Evolutionary conservation across 2,113 vertebrate genomes (phyloP).

Genomic region (Atlantisia rogersi): DNA sequence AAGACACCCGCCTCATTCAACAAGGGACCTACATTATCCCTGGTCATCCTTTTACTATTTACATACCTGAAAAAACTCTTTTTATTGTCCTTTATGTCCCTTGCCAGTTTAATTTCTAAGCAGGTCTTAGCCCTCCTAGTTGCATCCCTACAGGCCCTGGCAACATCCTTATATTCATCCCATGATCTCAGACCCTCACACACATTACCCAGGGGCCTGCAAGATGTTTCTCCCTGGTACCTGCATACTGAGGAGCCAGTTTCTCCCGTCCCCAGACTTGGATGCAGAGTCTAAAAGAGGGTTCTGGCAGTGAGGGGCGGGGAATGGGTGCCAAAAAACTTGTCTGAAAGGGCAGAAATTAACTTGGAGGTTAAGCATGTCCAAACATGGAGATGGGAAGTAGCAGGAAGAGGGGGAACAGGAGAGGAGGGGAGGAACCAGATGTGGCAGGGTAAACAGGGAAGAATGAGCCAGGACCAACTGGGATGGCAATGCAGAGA

Average conservation of each 20-base stretch:
- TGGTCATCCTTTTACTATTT: too few species aligned
- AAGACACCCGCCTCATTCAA: too few species aligned
- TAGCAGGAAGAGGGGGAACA: neutral
- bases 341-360: neutral
- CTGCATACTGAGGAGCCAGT: fast-evolving
- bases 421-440: neutral
- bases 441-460: neutral
- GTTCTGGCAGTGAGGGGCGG: neutral
- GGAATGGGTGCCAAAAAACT: neutral
- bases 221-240: neutral
- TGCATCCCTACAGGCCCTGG: too few species aligned
- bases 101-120: too few species aligned
- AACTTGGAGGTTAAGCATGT: neutral
- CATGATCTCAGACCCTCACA: too few species aligned
- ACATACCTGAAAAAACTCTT: too few species aligned
- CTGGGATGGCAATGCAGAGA: neutral
- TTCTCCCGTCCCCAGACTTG: neutral
- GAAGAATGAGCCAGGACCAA: neutral
- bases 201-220: neutral
- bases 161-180: too few species aligned
- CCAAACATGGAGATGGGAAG: neutral
- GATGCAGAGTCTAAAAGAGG: neutral
- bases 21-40: too few species aligned
- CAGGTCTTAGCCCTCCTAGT: too few species aligned
- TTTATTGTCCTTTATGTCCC: too few species aligned